Base-by-base conservation (phyloP, 2,113 vertebrate genomes). In the Cnemophilus loriae region DNA sequence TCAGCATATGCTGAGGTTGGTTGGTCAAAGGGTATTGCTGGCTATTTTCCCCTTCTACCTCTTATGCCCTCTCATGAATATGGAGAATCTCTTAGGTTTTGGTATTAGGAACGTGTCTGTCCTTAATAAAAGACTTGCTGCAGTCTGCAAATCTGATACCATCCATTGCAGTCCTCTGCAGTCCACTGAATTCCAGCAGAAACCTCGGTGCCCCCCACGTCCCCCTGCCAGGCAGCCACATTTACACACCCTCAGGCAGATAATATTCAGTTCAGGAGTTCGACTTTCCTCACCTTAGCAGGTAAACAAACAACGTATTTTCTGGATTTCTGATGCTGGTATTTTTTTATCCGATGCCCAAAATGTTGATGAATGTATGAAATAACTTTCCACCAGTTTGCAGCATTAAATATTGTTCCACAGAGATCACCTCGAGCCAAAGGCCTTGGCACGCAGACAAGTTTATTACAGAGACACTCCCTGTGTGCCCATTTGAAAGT, bases 141-240 rank as follows among this genome's bases (percentile, higher is more conserved):
- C 97, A 96, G 92, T 94, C 84, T 95, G 95, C 95, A 97, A 60
- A 94, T 75, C 85, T 82, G 87, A 39, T 60, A 56, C 30, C 59
- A 83, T 82, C 52, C 75, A 87, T 75, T 94, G 92, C 95, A 91
- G 95, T 93, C 44, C 91, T 92, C 96, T 96, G 97, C 96, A 91
- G 94, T 35, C 6, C 74, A 33, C 33, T 28, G 53, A 92, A 60
- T 55, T 68, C 37, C 65, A 84, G 60, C 81, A 95, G 78, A 59
- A 84, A 42, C 56, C 32, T 94, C 75, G 12, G 20, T 68, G 88
- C 55, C 65, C 69, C 3, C 1, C 7, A 4, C 9, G 4, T 56
- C 14, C 64, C 59, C 71, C 70, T 90, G 39, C 11, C 30, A 17
- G 76, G 24, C 84, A 63, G 33, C 41, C 86, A 5, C 37, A 26